Percentiles rank a stretch among this genome's conserved stretches.
phyloP scores from a whole-genome alignment of 2,113 vertebrate species.

The Pan troglodytes region NHGRI_mPanTro3-v2.1_pri NC_072404.2:20286501-20287000 shows the following conservation, averaged over 20 bases:
- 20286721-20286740: neutral
- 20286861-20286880: neutral
- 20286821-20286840: neutral
- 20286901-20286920: neutral
- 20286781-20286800: neutral
- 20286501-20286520: neutral
- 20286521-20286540: neutral
- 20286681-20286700: neutral
- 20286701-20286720: neutral
- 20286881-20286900: neutral
- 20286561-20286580: neutral
- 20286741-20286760: neutral
- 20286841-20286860: neutral
- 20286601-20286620: neutral
- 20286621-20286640: neutral
- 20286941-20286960: conserved; percentile 21
- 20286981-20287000: neutral
- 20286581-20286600: neutral
- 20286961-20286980: neutral
- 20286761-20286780: neutral
- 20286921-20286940: neutral
- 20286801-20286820: neutral
- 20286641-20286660: neutral
- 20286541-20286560: neutral
- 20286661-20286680: neutral